Evolutionary conservation across 2,888 invertebrate species (phyloP).

Genomic region (Anoncus sp.): DNA sequence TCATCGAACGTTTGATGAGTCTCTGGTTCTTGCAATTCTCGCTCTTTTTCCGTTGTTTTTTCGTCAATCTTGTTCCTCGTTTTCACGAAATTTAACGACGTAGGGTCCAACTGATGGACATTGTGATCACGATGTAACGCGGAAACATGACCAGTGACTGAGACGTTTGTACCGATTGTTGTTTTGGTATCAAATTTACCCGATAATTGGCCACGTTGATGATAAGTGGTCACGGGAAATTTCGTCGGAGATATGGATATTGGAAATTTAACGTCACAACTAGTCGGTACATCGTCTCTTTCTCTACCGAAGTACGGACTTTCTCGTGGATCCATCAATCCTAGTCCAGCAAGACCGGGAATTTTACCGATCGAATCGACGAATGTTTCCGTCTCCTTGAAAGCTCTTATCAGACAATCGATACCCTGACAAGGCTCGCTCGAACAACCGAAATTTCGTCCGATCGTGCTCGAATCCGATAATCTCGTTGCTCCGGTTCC

Average conservation of each 20-base stretch:
- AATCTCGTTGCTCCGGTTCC: constrained; percentile 52
- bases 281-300: constrained; percentile 42
- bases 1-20: no score
- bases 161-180: not conserved
- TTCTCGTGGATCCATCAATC: constrained; percentile 71
- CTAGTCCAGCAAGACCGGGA: constrained; percentile 71
- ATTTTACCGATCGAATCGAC: constrained; percentile 73
- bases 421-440: constrained; percentile 67
- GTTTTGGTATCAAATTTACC: not conserved
- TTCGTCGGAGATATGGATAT: not conserved
- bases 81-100: not conserved
- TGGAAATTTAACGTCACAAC: constrained; percentile 29
- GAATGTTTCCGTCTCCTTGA: constrained; percentile 71
- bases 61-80: constrained; percentile 58
- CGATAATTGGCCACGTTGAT: not conserved
- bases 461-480: constrained; percentile 11
- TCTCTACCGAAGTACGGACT: constrained; percentile 72
- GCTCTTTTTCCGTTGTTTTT: constrained; percentile 43
- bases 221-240: not conserved
- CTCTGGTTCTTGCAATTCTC: no score
- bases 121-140: constrained; percentile 22
- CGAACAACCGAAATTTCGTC: constrained; percentile 40
- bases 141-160: not conserved
- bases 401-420: constrained; percentile 69
- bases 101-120: constrained; percentile 15